Percentiles rank a stretch among this genome's conserved stretches.
phyloP scores from a whole-genome alignment of 2,113 vertebrate species.

The Junco hyemalis region DNA sequence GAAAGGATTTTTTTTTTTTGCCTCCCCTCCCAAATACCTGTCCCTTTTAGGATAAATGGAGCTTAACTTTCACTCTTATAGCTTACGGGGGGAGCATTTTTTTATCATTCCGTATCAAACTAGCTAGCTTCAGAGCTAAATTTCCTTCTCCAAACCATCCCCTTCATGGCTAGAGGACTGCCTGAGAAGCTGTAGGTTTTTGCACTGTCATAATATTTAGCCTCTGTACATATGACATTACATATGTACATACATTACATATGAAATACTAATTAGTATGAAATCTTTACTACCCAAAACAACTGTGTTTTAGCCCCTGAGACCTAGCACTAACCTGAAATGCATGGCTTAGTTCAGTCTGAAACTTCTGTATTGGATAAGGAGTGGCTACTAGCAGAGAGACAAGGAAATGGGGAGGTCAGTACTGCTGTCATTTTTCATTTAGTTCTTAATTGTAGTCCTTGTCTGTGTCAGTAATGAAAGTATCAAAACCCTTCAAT shows the following conservation, averaged over 20 bases:
- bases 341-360: neutral
- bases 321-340: neutral
- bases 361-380: neutral
- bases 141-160: neutral
- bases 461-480: neutral
- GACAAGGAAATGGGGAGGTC: neutral
- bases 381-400: neutral
- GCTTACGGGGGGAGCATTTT: neutral
- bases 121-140: neutral
- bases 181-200: neutral
- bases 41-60: neutral
- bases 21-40: constrained; percentile 10
- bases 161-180: neutral
- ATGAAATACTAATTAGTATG: neutral
- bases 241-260: too few relatives aligned
- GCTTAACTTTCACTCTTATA: neutral
- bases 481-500: neutral
- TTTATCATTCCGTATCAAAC: neutral
- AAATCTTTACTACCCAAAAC: neutral
- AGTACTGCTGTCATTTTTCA: neutral
- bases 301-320: neutral
- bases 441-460: neutral
- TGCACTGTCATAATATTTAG: neutral
- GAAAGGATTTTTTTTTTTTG: neutral
- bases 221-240: neutral